Conservation (phyloP, 2,797 vertebrate species). For the Hoplostethus mediterraneus region DNA sequence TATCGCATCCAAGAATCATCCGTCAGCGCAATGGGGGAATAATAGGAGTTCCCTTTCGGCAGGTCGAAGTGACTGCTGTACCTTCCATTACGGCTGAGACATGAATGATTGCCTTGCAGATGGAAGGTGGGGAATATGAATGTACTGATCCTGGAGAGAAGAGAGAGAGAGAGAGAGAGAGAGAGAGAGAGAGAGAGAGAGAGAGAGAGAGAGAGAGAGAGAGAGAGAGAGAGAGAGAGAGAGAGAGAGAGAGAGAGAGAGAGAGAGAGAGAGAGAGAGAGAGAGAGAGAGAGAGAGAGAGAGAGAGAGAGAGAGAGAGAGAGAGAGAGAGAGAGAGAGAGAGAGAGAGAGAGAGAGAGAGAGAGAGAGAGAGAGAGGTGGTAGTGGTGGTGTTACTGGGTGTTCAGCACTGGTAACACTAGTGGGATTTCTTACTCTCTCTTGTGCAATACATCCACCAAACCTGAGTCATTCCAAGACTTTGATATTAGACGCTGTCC, state of each 20-base stretch:
- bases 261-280: not conserved
- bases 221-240: not conserved
- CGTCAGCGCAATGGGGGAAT: constrained; percentile 76
- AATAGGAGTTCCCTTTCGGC: constrained; percentile 72
- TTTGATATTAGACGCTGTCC: constrained; percentile 37
- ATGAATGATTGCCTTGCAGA: constrained; percentile 71
- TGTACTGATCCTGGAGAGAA: constrained; percentile 54
- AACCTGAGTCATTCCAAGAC: constrained; percentile 22
- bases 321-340: not conserved
- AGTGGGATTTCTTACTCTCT: constrained; percentile 29
- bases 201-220: not conserved
- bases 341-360: not conserved
- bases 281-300: not conserved
- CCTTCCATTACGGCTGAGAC: constrained; percentile 71
- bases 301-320: not conserved
- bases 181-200: not conserved
- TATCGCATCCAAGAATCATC: constrained; percentile 72
- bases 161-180: not conserved
- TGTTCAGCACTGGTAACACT: constrained; percentile 37
- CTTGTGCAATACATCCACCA: constrained; percentile 16
- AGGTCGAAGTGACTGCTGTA: constrained; percentile 74
- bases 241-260: not conserved
- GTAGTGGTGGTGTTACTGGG: constrained; percentile 18
- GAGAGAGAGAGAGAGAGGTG: not conserved
- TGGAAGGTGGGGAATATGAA: constrained; percentile 69